Conservation (phyloP, 2,888 invertebrate genomes). For the Synanthedon tipuliformis region DNA sequence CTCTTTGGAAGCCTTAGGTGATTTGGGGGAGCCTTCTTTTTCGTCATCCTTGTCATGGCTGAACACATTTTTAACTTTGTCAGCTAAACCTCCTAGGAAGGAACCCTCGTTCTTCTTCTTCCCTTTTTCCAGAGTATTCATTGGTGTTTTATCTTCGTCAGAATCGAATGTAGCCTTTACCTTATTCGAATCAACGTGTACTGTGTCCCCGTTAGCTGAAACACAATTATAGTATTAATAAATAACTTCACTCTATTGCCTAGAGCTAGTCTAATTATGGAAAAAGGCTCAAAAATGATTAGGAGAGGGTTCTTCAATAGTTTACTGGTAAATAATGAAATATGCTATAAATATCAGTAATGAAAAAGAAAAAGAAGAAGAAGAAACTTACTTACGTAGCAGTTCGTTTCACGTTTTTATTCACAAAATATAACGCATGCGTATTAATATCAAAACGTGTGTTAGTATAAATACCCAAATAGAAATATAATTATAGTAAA, state of each 20-base stretch:
- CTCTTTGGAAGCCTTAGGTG: slow-evolving; percentile 1
- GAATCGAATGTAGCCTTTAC: slow-evolving; percentile 68
- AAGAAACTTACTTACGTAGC: neutral
- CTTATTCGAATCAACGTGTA: slow-evolving; percentile 64
- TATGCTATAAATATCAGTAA: too few relatives aligned
- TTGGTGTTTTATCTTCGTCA: slow-evolving; percentile 65
- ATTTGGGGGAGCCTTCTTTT: slow-evolving; percentile 6
- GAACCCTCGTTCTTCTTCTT: slow-evolving; percentile 54
- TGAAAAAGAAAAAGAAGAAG: neutral
- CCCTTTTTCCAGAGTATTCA: slow-evolving; percentile 65
- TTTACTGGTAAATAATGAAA: neutral
- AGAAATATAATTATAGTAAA: neutral
- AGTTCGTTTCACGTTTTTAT: neutral
- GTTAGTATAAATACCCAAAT: neutral
- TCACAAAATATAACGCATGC: neutral
- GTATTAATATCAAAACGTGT: neutral
- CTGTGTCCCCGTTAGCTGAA: slow-evolving; percentile 56
- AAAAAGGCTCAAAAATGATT: neutral
- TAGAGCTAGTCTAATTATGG: neutral
- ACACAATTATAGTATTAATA: slow-evolving; percentile 6
- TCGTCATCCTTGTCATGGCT: slow-evolving; percentile 51
- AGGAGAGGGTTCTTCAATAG: too few relatives aligned
- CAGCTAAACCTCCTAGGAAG: slow-evolving; percentile 53
- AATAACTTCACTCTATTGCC: neutral
- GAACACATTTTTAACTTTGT: slow-evolving; percentile 54